Percentiles rank a stretch among this genome's conserved stretches.
Evolutionary conservation across 2,797 vertebrate species (phyloP).

Genomic region (Allobates femoralis): DNA sequence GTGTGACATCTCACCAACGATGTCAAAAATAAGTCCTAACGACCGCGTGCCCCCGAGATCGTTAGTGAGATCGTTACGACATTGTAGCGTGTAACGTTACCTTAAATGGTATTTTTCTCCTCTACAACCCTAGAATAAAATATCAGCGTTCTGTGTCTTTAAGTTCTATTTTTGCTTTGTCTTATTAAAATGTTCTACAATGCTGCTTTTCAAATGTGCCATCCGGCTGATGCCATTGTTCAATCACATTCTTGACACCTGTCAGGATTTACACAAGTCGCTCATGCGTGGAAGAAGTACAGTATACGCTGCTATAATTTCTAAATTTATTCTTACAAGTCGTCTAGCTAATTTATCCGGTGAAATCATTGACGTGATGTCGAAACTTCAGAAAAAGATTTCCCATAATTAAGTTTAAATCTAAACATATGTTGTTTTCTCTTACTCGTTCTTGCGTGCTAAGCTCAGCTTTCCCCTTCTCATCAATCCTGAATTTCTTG

Average conservation of each 20-base stretch:
- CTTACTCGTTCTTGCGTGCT: conserved; percentile 5
- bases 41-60: no score
- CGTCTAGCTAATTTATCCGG: conserved; percentile 17
- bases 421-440: conserved; percentile 5
- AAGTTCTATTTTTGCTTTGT: conserved; percentile 21
- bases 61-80: no score
- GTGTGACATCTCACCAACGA: no score
- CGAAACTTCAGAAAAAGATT: conserved; percentile 8
- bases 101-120: background rate
- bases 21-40: no score
- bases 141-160: background rate
- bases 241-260: conserved; percentile 57
- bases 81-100: no score
- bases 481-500: background rate
- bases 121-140: background rate
- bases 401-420: conserved; percentile 1
- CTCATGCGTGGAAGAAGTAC: conserved; percentile 42
- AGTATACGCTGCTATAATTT: background rate
- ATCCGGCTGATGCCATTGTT: conserved; percentile 39
- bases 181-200: conserved; percentile 59
- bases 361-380: background rate
- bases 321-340: background rate
- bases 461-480: background rate
- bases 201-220: conserved; percentile 22
- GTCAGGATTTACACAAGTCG: conserved; percentile 43